Evolutionary conservation across 2,888 invertebrate genomes (phyloP).

Genomic region (Hypomecis punctinalis): DNA sequence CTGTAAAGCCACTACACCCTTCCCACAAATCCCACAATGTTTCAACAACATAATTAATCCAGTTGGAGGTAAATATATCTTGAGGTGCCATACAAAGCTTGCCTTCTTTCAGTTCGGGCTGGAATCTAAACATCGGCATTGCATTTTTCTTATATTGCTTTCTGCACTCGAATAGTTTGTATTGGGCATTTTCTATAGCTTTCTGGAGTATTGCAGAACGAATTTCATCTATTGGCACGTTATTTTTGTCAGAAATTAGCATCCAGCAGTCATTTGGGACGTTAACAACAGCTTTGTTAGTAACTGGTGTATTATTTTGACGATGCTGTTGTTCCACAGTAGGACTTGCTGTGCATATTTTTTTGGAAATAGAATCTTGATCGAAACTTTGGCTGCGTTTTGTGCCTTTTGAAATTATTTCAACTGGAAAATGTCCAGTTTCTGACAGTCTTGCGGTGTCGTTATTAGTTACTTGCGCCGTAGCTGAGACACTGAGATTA

Average conservation of each 20-base stretch:
- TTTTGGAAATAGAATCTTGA: background rate
- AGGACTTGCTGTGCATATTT: background rate
- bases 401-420: background rate
- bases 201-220: constrained; percentile 1
- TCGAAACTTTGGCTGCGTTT: background rate
- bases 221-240: background rate
- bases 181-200: constrained; percentile 7
- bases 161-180: background rate
- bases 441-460: background rate
- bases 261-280: background rate
- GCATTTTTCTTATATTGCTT: background rate
- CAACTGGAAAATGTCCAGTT: background rate
- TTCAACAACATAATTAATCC: background rate
- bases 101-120: constrained; percentile 8
- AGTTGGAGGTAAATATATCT: background rate
- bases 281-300: background rate
- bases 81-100: background rate
- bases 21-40: background rate
- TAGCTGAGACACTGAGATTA: background rate
- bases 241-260: constrained; percentile 5
- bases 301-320: background rate
- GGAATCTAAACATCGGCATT: background rate
- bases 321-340: background rate
- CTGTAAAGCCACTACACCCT: background rate
- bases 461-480: background rate